Conservation (phyloP, 2,113 vertebrate genomes). For the Gasterosteus nipponicus region DNA sequence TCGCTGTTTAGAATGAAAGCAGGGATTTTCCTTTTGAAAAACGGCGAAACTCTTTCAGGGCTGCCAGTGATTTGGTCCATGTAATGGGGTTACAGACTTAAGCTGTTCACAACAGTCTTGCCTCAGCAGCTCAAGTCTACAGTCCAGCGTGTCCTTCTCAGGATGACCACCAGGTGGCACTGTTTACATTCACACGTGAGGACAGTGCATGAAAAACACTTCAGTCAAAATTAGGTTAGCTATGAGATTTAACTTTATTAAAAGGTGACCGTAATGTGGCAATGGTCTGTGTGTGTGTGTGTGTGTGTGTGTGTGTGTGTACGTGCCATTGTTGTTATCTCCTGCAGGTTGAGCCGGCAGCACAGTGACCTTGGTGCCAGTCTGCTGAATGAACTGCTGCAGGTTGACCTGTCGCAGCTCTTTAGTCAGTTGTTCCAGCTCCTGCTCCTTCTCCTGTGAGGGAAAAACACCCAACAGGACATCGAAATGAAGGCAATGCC, state of each 20-base stretch:
- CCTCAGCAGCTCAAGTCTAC: background rate
- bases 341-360: conserved; percentile 86
- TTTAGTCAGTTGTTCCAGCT: conserved; percentile 95
- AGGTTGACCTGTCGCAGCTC: conserved; percentile 96
- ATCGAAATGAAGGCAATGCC: background rate
- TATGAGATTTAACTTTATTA: conserved; percentile 6
- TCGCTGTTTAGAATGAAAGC: conserved; percentile 1
- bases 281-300: background rate
- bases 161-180: conserved; percentile 56
- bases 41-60: background rate
- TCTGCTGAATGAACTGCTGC: conserved; percentile 97
- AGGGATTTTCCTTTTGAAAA: conserved; percentile 26
- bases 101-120: conserved; percentile 10
- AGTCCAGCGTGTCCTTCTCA: conserved; percentile 11
- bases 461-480: background rate
- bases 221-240: background rate
- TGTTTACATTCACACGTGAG: conserved; percentile 26
- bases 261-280: background rate
- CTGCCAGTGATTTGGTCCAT: conserved; percentile 18
- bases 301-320: background rate
- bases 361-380: conserved; percentile 93
- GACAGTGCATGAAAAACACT: background rate
- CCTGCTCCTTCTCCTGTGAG: conserved; percentile 91
- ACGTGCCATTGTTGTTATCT: conserved; percentile 83
- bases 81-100: conserved; percentile 38